Conservation (phyloP, 1,140 invertebrate genomes). For the Tachypleus tridentatus region DNA sequence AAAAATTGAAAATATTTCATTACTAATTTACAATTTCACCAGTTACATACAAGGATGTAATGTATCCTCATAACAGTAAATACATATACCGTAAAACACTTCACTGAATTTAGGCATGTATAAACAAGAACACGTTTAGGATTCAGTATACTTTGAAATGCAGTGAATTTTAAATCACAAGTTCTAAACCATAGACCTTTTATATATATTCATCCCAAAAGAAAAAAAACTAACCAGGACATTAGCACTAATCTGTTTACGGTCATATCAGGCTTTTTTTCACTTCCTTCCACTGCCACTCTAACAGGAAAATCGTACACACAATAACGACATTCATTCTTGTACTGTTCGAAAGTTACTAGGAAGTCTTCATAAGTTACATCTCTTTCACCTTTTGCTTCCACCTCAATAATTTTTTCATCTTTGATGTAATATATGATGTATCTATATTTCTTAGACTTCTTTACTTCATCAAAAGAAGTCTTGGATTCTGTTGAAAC, state of each 20-base stretch:
- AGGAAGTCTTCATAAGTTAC: constrained; percentile 80
- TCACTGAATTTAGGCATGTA: too few species aligned
- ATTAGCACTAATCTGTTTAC: constrained; percentile 67
- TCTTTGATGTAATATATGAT: constrained; percentile 90
- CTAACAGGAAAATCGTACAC: constrained; percentile 64
- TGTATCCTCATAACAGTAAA: too few species aligned
- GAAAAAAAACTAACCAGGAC: constrained; percentile 67
- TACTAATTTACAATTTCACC: too few species aligned
- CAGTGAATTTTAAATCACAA: too few species aligned
- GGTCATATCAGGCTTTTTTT: constrained; percentile 22
- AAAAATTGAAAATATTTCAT: too few species aligned
- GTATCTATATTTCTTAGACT: constrained; percentile 92
- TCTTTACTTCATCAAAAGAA: constrained; percentile 91
- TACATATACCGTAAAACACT: too few species aligned
- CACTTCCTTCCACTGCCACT: constrained; percentile 20
- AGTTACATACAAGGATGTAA: too few species aligned
- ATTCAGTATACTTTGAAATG: too few species aligned
- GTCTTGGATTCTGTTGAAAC: constrained; percentile 87
- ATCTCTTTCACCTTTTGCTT: constrained; percentile 48
- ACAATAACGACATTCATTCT: constrained; percentile 64
- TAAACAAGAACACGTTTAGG: too few species aligned
- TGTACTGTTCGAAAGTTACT: constrained; percentile 74
- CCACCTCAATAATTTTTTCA: constrained; percentile 49
- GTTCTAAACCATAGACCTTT: too few species aligned
- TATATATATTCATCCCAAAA: too few species aligned